Conservation (phyloP, 2,888 invertebrate genomes). For the Exocentrus adspersus region DNA sequence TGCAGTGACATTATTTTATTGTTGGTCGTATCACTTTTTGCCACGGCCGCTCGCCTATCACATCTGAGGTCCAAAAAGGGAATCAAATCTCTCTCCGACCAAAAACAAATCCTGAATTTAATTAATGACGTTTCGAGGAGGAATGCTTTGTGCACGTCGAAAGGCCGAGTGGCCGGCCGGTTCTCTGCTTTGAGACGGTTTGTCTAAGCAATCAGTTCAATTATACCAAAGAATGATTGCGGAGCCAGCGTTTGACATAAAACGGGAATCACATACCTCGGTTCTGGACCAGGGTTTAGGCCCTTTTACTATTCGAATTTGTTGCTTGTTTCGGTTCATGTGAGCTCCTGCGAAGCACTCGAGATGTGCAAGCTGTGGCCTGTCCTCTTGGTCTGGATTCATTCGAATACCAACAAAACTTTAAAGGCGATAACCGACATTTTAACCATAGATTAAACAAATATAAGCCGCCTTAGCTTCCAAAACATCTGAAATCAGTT, state of each 20-base stretch:
- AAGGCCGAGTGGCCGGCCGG: constrained; percentile 45
- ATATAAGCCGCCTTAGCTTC: too few species aligned
- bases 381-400: constrained; percentile 28
- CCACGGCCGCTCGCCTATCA: constrained; percentile 23
- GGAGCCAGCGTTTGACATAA: constrained; percentile 59
- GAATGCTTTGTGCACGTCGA: constrained; percentile 60
- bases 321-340: constrained; percentile 24
- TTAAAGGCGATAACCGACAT: too few species aligned
- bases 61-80: constrained; percentile 58
- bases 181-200: constrained; percentile 59
- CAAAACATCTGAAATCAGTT: too few species aligned
- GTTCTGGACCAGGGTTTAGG: constrained; percentile 12
- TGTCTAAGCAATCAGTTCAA: constrained; percentile 65
- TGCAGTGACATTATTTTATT: too few species aligned
- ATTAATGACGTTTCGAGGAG: constrained; percentile 63
- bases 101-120: constrained; percentile 64
- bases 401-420: too few species aligned
- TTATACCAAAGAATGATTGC: constrained; percentile 61
- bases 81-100: constrained; percentile 60
- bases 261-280: constrained; percentile 51
- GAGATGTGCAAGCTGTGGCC: not conserved
- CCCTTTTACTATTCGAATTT: constrained; percentile 24
- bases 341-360: not conserved
- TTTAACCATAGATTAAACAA: too few species aligned
- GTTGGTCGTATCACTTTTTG: too few species aligned